Conservation (phyloP, 1,140 invertebrate species). For the Wiebesia pumilae region DNA sequence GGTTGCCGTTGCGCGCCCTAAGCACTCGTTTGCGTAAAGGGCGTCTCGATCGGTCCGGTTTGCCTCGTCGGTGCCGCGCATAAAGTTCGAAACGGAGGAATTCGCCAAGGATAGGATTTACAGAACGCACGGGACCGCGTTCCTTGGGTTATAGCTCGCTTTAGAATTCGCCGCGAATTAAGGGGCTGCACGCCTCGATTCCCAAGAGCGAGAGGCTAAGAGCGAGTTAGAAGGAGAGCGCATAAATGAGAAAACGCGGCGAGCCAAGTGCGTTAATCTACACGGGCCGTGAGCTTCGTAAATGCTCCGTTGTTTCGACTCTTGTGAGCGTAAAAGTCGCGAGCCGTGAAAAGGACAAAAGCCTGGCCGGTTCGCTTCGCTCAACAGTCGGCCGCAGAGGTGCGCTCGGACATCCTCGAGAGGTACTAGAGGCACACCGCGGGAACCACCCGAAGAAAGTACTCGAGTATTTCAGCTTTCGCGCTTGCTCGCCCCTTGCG, state of each 20-base stretch:
- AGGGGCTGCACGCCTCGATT: conserved; percentile 29
- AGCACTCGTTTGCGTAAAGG: not conserved
- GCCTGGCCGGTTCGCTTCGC: not conserved
- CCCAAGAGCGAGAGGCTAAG: conserved; percentile 10
- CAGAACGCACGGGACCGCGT: not conserved
- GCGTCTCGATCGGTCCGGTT: not conserved
- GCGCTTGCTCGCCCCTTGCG: conserved; percentile 25
- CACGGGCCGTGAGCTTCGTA: conserved; percentile 28
- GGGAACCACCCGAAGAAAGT: conserved; percentile 6
- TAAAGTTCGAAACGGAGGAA: not conserved
- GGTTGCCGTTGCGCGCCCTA: not conserved
- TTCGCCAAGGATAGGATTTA: not conserved
- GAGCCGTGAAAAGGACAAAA: conserved; percentile 48
- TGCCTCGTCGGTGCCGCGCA: too few species aligned
- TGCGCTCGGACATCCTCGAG: not conserved
- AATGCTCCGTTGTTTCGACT: conserved; percentile 20
- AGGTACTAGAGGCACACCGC: not conserved
- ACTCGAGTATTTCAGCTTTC: not conserved
- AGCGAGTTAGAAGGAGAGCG: not conserved
- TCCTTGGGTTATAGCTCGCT: not conserved
- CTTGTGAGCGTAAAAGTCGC: conserved; percentile 40
- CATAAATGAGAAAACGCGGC: not conserved
- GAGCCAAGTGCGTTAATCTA: conserved; percentile 32
- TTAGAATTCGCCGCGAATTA: conserved; percentile 37
- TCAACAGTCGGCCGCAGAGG: too few species aligned